These are phyloP conservation scores for Cnemophilus loriae DNA, from an alignment of 2,113 vertebrate genomes.

Conservation along the genomic window DNA sequence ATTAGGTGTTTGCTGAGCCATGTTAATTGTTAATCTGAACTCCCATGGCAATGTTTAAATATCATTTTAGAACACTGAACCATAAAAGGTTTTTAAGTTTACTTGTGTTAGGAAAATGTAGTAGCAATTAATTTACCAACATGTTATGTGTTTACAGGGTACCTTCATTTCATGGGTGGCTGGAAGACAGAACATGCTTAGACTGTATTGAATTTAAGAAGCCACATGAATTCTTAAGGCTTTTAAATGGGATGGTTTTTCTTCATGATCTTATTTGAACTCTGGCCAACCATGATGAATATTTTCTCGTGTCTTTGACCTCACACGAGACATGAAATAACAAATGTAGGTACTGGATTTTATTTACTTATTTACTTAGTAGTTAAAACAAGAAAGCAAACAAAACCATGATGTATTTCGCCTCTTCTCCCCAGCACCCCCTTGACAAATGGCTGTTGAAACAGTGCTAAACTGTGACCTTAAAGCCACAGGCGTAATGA, in stretches of 20 bases:
- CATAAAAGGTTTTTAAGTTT: constrained; percentile 7
- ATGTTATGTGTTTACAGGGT: background rate
- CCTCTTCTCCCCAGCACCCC: background rate
- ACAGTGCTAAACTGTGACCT: constrained; percentile 31
- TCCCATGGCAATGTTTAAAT: background rate
- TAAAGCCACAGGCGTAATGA: constrained; percentile 33
- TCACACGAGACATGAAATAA: background rate
- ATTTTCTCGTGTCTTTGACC: background rate
- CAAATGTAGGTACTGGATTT: background rate
- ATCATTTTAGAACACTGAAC: background rate
- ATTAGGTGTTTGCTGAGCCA: background rate
- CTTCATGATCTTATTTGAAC: background rate
- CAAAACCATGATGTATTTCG: background rate
- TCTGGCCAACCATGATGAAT: background rate
- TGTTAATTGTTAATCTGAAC: background rate
- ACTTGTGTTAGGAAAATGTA: background rate
- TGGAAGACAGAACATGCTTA: background rate
- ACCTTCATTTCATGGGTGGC: constrained; percentile 41
- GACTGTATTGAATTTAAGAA: constrained; percentile 1
- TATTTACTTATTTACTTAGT: constrained; percentile 52
- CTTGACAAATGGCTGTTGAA: constrained; percentile 50
- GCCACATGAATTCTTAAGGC: background rate
- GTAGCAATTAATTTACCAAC: constrained; percentile 25
- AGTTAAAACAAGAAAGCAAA: constrained; percentile 47
- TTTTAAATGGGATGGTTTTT: background rate